Evolutionary conservation across 2,113 vertebrate species (phyloP).

Genomic region (Uria aalge): DNA sequence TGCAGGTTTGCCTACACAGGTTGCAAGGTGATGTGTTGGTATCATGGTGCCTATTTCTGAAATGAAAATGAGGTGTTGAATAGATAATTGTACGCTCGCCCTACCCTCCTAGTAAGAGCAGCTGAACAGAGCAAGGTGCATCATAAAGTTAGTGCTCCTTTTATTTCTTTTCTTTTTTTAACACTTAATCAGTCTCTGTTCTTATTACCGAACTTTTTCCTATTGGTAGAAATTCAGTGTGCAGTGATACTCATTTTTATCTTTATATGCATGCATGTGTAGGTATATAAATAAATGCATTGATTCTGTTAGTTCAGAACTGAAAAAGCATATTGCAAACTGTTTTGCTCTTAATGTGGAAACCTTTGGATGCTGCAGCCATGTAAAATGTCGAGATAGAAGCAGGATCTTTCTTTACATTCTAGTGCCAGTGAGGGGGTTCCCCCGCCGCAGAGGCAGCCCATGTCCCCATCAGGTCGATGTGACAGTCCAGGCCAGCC

Average conservation of each 20-base stretch:
- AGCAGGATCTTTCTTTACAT: accelerated
- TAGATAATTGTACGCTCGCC: not conserved
- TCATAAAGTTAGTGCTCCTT: not conserved
- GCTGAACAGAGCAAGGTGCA: not conserved
- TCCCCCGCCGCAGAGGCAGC: not conserved
- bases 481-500: not conserved
- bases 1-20: not conserved
- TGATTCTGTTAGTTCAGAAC: not conserved
- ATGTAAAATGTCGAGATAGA: not conserved
- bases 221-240: not conserved
- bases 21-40: not conserved
- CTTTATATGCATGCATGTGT: not conserved
- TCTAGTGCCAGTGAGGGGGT: not conserved
- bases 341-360: not conserved
- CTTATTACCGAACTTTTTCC: not conserved
- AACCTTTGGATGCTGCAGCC: not conserved
- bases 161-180: not conserved
- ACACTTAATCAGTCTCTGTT: not conserved
- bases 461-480: not conserved
- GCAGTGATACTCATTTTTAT: accelerated
- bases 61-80: not conserved
- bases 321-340: not conserved
- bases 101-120: not conserved
- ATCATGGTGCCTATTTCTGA: accelerated
- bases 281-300: not conserved